A percentile compares a stretch with the other conserved stretches of the same genome.
Conservation (phyloP, 2,797 vertebrate species). For the Pogonophryne albipinna region DNA sequence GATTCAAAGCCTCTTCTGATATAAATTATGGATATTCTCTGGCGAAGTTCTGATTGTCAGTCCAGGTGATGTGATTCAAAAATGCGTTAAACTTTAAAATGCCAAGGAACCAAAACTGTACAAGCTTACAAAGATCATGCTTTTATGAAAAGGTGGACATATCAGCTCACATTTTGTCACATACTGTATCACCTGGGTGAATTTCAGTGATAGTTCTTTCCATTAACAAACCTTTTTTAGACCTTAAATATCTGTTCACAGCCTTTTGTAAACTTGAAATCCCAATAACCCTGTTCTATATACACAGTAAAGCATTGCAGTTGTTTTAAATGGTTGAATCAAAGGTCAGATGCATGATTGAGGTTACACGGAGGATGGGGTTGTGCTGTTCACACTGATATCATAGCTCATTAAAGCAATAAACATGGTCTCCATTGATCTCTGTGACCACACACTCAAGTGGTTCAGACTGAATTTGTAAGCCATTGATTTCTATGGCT, state of each 20-base stretch:
- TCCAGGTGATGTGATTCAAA: not conserved
- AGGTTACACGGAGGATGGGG: slow-evolving; percentile 53
- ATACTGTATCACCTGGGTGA: not conserved
- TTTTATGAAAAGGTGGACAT: not conserved
- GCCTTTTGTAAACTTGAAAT: slow-evolving; percentile 2
- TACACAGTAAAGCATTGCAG: slow-evolving; percentile 13
- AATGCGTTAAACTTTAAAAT: not conserved
- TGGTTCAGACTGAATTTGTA: slow-evolving; percentile 77
- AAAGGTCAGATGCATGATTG: slow-evolving; percentile 48
- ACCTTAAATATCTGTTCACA: not conserved
- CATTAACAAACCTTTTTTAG: not conserved
- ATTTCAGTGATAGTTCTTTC: not conserved
- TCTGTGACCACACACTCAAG: slow-evolving; percentile 65
- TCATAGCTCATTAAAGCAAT: slow-evolving; percentile 79
- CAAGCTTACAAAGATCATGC: not conserved
- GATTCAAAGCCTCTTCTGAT: not conserved
- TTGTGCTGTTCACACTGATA: slow-evolving; percentile 67
- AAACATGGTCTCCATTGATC: slow-evolving; percentile 74
- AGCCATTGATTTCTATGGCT: slow-evolving; percentile 83
- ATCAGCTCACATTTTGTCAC: not conserved
- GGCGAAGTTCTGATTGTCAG: not conserved
- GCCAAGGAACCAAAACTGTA: not conserved
- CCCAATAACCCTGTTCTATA: not conserved
- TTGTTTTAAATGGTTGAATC: slow-evolving; percentile 42
- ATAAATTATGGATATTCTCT: not conserved